Percentiles rank a stretch among this genome's conserved stretches.
These are phyloP conservation scores for Notechis scutatus DNA, from an alignment of 2,113 vertebrate species.

Conservation along the genomic window DNA sequence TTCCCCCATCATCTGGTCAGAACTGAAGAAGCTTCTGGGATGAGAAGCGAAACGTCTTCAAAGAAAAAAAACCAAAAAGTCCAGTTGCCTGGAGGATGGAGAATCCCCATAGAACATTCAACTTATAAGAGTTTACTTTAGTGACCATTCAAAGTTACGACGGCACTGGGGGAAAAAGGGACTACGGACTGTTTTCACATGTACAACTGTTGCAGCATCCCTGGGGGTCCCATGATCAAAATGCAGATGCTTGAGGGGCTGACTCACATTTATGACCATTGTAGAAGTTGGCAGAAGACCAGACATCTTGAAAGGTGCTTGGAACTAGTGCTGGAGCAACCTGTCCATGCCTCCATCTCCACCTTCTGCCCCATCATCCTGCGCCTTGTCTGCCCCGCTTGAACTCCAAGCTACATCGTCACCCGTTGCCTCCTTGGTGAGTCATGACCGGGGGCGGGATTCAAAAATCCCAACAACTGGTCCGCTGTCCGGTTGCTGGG, in stretches of 20 bases:
- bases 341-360: neutral
- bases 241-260: neutral
- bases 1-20: too few species aligned
- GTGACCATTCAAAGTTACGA: neutral
- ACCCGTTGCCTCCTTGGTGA: neutral
- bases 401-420: neutral
- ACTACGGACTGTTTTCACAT: neutral
- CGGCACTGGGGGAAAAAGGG: neutral
- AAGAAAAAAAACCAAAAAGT: too few species aligned
- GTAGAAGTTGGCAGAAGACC: neutral
- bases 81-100: too few species aligned
- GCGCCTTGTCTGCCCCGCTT: neutral
- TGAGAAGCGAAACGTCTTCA: too few species aligned
- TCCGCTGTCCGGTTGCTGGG: too few species aligned
- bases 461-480: too few species aligned
- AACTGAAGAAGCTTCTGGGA: too few species aligned
- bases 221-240: neutral
- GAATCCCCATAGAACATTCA: neutral
- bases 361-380: neutral
- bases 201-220: neutral
- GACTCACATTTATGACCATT: neutral
- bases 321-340: neutral
- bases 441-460: too few species aligned
- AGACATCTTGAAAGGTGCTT: neutral
- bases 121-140: neutral